Base-by-base conservation (phyloP, 2,113 vertebrate genomes). In the Forbesichthys agassizii region DNA sequence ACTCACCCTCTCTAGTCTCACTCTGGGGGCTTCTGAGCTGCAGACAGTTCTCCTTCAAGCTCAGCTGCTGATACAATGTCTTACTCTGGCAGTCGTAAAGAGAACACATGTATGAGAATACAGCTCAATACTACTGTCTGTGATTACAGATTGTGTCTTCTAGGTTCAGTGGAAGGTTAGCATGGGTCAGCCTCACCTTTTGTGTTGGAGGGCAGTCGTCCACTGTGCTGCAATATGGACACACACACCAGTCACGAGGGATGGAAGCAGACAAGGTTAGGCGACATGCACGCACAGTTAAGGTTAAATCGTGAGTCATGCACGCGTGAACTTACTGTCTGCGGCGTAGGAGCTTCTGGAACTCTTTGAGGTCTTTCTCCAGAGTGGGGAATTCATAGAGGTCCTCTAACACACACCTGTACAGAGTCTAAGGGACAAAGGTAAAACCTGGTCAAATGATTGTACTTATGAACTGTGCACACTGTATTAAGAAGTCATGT, bases 311-410 rank as follows among this genome's bases (percentile, higher is more conserved):
- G 20, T 55, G 53, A 48, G 20, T 61, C 20, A 46, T 11, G 58
- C 14, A 75, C 61, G 64, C 47, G 9, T 9, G 9, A 47, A 93
- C 97, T 95, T 91, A 99, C 98, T 99, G 98, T 71, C 98, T 94
- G 73, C 98, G 96, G 59, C 96, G 94, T 57, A 98, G 93, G 76
- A 98, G 94, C 85, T 98, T 98, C 81, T 99, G 98, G 86, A 99
- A 96, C 88, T 98, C 97, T 87, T 98, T 98, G 80, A 99, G 86
- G 67, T 98, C 98, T 80, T 98, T 98, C 86, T 99, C 97, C 79
- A 99, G 91, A 2, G 93, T 77, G 0, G 98, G 97, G 73, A 96
- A 98, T 82, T 99, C 98, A 20, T 96, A 98, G 18, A 99, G 92
- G 67, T 98, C 98, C 88, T 99, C 97, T 74, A 99, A 88, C 49